Base-by-base conservation (phyloP, 2,113 vertebrate genomes). In the Damaliscus lunatus region DNA sequence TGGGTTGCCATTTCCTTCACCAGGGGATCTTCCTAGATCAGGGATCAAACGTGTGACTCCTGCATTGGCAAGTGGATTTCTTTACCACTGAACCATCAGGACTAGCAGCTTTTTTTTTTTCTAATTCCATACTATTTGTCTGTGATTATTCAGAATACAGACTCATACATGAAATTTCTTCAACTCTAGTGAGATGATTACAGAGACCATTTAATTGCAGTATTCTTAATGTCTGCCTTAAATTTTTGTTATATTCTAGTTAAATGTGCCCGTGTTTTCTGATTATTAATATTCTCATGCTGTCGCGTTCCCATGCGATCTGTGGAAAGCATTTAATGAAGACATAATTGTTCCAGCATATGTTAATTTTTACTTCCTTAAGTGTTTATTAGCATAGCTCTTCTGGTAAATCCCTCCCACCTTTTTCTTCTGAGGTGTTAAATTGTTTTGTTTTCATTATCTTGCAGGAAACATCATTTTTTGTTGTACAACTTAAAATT, bases 251-350 rank as follows among this genome's bases (percentile, higher is more conserved):
- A 78, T 13, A 78, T 77, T 94, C 57, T 50, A 74, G 40, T 93
- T 77, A 97, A 96, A 96, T 94, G 91, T 67, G 21, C 25, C 46
- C 19, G 36, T 29, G 5, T 96, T 96, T 98, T 91, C 53, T 67
- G 71, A 40, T 95, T 95, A 60, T 77, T 82, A 88, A 91, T 96
- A 52, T 80, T 90, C 52, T 87, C 33, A 94, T 33, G 31, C 64
- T 93, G 33, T 46, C 31, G 17, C 29, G 33, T 90, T 94, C 59
- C 78, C 92, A 88, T 21, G 77, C 7, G 53, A 64, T 14, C 40
- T 91, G 53, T 48, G 88, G 36, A 81, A 97, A 74, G 55, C 52
- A 90, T 92, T 97, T 95, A 96, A 96, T 93, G 92, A 97, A 88
- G 90, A 96, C 23, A 43, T 43, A 91, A 88, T 88, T 96, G 82